Percentiles rank a stretch among this genome's conserved stretches.
These are phyloP conservation scores for Tokudaia muenninki DNA, from an alignment of 2,797 vertebrate species.

Conservation along the genomic window DNA sequence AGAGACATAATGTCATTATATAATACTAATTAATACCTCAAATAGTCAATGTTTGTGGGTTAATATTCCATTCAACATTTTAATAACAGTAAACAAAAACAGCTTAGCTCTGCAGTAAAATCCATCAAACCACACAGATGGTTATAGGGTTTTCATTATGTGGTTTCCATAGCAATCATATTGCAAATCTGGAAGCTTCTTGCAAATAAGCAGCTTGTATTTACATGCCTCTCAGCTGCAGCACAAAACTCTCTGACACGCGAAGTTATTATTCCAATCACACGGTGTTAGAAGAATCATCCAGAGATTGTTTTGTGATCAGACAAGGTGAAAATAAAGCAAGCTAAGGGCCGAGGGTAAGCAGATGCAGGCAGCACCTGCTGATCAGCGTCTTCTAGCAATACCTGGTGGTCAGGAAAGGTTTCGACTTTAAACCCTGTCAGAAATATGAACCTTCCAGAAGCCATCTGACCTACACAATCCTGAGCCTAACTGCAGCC, in stretches of 20 bases:
- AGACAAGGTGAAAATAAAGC: conserved; percentile 81
- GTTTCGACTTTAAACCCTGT: conserved; percentile 42
- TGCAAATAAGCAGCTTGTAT: conserved; percentile 92
- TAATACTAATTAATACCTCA: conserved; percentile 92
- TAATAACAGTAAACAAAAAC: conserved; percentile 91
- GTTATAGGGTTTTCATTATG: conserved; percentile 91
- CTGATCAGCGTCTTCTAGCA: conserved; percentile 72
- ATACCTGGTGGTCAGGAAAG: conserved; percentile 62
- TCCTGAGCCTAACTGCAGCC: background rate
- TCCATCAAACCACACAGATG: conserved; percentile 90
- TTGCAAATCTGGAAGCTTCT: conserved; percentile 91
- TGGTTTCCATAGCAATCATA: conserved; percentile 93
- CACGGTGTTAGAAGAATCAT: conserved; percentile 85
- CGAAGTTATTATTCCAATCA: conserved; percentile 88
- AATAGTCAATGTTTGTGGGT: conserved; percentile 82
- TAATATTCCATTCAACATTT: conserved; percentile 87
- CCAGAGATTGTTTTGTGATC: conserved; percentile 83
- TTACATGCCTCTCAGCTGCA: conserved; percentile 90
- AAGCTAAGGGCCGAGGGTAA: conserved; percentile 78
- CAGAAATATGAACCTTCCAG: conserved; percentile 44
- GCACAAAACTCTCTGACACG: conserved; percentile 84
- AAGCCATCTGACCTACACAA: background rate
- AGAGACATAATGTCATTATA: conserved; percentile 88
- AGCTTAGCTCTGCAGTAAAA: conserved; percentile 89
- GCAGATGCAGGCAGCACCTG: conserved; percentile 65